Base-by-base conservation (phyloP, 2,888 invertebrate genomes). In the Cremastinae sp. region DNA sequence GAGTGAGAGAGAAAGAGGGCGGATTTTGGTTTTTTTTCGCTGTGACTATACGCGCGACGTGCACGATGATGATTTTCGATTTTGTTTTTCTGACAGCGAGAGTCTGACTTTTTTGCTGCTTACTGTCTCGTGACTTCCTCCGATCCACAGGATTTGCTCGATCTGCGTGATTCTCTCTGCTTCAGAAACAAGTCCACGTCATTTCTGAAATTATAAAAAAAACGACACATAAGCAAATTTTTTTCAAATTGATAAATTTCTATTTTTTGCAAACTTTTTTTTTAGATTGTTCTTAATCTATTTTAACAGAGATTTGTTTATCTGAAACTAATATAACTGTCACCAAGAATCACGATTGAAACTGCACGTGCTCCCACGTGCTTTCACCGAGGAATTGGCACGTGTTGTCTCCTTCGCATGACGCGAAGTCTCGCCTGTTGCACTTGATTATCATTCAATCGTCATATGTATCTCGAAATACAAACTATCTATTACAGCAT, bases 91-190 rank as follows among this genome's bases (percentile, higher is more conserved):
- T 39, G 20, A 18, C 56, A 58, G 68, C 49, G 70, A 68, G 65
- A 45, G 43, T 69, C 61, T 61, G 65, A 20, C 53, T 78, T 47
- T 37, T 59, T 65, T 58, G 35, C 66, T 83, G 84, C 89, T 89
- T 88, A 88, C 89, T 88, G 86, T 86, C 85, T 88, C 78, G 83
- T 84, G 78, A 87, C 56, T 79, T 85, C 78, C 81, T 83, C 62
- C 84, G 83, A 78, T 75, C 80, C 83, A 74, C 80, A 79, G 16
- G 73, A 61, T 74, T 85, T 86, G 79, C 83, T 84, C 80, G 86
- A 83, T 83, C 83, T 85, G 76, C 86, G 86, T 76, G 84, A 83
- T 71, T 85, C 85, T 85, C 78, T 88, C 85, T 88, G 83, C 86
- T 88, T 85, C 87, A 85, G 61, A 76, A 82, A 77, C 81, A 82